These are phyloP conservation scores for Morone chrysops DNA, from an alignment of 2,113 vertebrate species.

Conservation along the genomic window DNA sequence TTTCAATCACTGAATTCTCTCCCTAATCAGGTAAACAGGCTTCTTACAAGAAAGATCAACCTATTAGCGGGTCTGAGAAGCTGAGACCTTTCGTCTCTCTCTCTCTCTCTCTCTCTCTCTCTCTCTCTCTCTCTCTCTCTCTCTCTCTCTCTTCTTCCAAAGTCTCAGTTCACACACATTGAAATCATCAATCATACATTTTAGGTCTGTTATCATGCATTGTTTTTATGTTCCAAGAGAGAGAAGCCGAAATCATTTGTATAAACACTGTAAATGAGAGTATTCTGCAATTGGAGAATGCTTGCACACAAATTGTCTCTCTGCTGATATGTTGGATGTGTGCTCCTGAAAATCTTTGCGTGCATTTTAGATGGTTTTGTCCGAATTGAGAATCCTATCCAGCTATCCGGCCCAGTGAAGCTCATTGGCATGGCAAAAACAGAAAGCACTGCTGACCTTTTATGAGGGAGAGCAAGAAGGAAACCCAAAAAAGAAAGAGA, in stretches of 20 bases:
- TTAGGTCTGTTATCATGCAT: neutral
- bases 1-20: conserved; percentile 52
- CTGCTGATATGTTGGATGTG: neutral
- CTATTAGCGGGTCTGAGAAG: conserved; percentile 35
- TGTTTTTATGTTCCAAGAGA: neutral
- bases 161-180: neutral
- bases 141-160: neutral
- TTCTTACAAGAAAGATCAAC: conserved; percentile 50
- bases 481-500: neutral
- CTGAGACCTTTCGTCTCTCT: neutral
- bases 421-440: neutral
- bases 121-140: too few species aligned
- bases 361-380: neutral
- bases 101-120: too few species aligned
- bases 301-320: neutral
- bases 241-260: neutral
- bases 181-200: neutral
- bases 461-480: neutral
- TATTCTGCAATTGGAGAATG: neutral
- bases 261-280: neutral
- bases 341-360: too few species aligned
- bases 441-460: conserved; percentile 23
- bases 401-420: neutral
- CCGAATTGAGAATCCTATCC: neutral
- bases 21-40: conserved; percentile 61